Conservation (phyloP, 2,797 vertebrate species). For the Myotis planiceps region DNA sequence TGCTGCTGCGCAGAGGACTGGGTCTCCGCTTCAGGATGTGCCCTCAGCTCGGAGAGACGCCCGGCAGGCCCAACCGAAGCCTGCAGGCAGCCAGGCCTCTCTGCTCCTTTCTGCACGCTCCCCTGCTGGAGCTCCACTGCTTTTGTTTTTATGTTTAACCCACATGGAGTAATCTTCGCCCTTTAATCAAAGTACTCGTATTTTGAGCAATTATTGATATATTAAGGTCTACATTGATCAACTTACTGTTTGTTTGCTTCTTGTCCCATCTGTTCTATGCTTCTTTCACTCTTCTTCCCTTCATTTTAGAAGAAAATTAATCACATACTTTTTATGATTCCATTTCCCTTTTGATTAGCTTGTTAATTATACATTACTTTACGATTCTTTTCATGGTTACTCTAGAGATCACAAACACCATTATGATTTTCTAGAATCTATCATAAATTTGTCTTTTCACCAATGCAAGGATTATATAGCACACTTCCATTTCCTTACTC, state of each 20-base stretch:
- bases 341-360: background rate
- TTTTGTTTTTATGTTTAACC: background rate
- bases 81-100: background rate
- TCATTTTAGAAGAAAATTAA: background rate
- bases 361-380: background rate
- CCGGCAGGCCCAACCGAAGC: background rate
- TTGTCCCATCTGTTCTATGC: background rate
- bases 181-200: background rate
- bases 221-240: background rate
- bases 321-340: constrained; percentile 21
- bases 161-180: background rate
- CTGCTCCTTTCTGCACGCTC: background rate
- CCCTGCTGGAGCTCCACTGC: background rate
- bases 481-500: constrained; percentile 5
- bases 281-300: background rate
- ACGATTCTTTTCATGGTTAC: background rate
- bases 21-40: background rate
- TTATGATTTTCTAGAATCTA: background rate
- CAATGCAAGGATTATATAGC: background rate
- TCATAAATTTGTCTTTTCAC: constrained; percentile 24
- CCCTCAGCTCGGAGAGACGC: background rate
- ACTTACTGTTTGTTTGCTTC: background rate
- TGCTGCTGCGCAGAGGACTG: background rate
- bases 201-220: background rate
- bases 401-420: background rate